Conservation (phyloP, 1,140 invertebrate genomes). For the Cydia strobilella region DNA sequence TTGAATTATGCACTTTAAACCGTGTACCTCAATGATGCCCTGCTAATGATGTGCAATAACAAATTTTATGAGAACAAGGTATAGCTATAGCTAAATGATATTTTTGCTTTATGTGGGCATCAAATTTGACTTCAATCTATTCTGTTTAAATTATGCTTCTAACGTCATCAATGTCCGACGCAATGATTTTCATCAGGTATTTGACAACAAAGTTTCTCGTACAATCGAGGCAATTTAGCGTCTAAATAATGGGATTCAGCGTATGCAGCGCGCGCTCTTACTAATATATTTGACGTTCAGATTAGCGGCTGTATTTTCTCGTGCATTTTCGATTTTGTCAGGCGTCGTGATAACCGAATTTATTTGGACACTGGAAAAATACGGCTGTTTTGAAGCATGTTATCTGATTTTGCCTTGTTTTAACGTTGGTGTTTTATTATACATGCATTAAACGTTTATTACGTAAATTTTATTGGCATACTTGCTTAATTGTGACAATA, state of each 20-base stretch:
- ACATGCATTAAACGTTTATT: neutral
- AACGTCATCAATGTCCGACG: neutral
- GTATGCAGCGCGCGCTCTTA: neutral
- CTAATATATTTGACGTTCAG: constrained; percentile 22
- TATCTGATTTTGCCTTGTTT: constrained; percentile 2
- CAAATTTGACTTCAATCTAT: too few species aligned
- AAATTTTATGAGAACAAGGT: too few species aligned
- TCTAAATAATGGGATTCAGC: neutral
- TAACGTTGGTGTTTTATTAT: constrained; percentile 5
- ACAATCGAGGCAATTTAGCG: neutral
- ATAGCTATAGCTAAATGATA: too few species aligned
- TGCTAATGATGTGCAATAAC: too few species aligned
- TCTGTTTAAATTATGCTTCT: too few species aligned
- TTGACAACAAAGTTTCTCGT: neutral
- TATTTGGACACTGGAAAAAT: neutral
- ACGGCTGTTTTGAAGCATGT: neutral
- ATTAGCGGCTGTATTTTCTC: constrained; percentile 17
- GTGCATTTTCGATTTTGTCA: constrained; percentile 28
- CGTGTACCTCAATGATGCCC: too few species aligned
- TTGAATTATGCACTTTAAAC: too few species aligned
- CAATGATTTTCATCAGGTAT: neutral
- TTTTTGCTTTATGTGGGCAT: too few species aligned
- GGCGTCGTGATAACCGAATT: constrained; percentile 1
- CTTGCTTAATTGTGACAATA: neutral
- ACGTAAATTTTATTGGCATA: neutral